Base-by-base conservation (phyloP, 2,797 vertebrate genomes). In the Adelosebastes latens region DNA sequence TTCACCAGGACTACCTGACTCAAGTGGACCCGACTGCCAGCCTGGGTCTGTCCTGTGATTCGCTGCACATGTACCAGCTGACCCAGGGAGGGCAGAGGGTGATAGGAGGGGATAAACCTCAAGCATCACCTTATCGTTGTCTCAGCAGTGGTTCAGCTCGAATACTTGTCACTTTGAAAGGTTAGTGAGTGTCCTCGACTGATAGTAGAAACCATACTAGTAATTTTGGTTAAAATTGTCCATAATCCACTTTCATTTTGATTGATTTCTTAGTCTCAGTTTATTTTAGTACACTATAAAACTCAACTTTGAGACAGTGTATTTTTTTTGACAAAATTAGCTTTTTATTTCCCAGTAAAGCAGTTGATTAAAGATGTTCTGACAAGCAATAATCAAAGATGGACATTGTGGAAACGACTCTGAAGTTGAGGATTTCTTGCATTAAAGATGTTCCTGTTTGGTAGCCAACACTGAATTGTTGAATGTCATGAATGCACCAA, bases 11-110 rank as follows among this genome's bases (percentile, higher is more conserved):
- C 82, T 98, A 99, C 68, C 93, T 99, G 71, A 96, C 90, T 76
- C 97, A 97, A 87, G 97, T 99, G 95, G 98, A 99, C 88, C 98
- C 98, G 0, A 96, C 97, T 3, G 93, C 96, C 22, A 98, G 97
- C 0, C 89, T 99, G 88, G 98, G 98, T 8, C 95, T 99, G 75
- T 97, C 96, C 78, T 94, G 93, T 0, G 98, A 99, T 86, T 99
- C 98, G 0, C 95, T 99, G 82, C 96, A 97, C 0, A 95, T 96
- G 90, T 99, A 99, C 76, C 97, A 96, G 89, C 94, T 99, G 89
- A 96, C 94, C 86, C 97, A 97, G 24, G 95, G 96, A 77, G 95
- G 93, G 75, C 96, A 94, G 62, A 94, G 97, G 18, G 85, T 97
- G 55, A 90, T 99, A 32, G 98, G 97, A 78, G 90, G 92, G 0